Percentiles rank a stretch among this genome's conserved stretches.
Conservation (phyloP, 2,113 vertebrate genomes). For the Amia ocellicauda region DNA sequence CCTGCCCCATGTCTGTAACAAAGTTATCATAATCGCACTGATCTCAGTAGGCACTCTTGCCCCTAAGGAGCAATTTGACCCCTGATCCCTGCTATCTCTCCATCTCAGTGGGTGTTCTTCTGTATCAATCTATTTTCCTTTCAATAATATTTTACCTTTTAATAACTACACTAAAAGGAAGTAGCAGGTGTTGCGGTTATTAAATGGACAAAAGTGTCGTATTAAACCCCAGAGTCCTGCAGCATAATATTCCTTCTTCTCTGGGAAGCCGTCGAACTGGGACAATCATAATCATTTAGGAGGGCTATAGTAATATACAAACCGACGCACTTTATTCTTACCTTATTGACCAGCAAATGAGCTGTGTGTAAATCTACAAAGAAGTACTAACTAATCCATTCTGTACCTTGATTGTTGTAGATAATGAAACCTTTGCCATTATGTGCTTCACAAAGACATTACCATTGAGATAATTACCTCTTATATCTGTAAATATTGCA, state of each 20-base stretch:
- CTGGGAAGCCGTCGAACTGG: background rate
- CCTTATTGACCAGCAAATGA: background rate
- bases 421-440: slow-evolving; percentile 2
- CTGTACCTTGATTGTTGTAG: background rate
- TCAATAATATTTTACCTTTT: background rate
- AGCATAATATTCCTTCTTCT: background rate
- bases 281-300: background rate
- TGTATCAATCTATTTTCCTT: slow-evolving; percentile 1
- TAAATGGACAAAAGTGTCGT: background rate
- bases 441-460: background rate
- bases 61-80: slow-evolving; percentile 17
- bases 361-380: background rate
- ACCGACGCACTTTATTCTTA: too few relatives aligned
- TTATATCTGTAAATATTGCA: slow-evolving; percentile 6
- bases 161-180: slow-evolving; percentile 12
- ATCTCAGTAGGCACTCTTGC: slow-evolving; percentile 4
- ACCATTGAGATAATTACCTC: background rate
- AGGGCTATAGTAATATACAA: background rate
- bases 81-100: slow-evolving; percentile 3
- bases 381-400: background rate
- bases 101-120: slow-evolving; percentile 6
- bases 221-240: background rate
- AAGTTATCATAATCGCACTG: slow-evolving; percentile 1
- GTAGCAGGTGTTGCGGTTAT: background rate
- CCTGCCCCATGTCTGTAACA: background rate